phyloP scores from a whole-genome alignment of 2,888 invertebrate species.

The Hirtodrosophila trivittata region DNA sequence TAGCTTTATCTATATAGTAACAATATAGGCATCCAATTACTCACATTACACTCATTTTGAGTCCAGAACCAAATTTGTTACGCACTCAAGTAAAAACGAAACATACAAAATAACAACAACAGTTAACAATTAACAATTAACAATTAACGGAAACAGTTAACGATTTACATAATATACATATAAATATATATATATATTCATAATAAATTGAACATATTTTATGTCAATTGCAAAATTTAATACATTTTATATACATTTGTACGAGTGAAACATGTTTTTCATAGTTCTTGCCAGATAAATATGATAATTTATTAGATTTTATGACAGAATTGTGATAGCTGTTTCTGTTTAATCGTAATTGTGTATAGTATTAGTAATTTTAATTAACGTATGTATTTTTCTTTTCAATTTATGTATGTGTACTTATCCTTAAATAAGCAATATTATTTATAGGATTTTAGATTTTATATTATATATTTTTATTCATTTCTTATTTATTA shows the following conservation, averaged over 20 bases:
- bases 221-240: constrained; percentile 24
- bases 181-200: too few relatives aligned
- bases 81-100: not conserved
- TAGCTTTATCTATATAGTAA: not conserved
- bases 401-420: constrained; percentile 4
- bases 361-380: constrained; percentile 30
- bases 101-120: constrained; percentile 10
- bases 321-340: constrained; percentile 51
- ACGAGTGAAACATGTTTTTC: constrained; percentile 17
- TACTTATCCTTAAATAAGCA: constrained; percentile 24
- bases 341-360: constrained; percentile 37
- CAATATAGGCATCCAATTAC: too few relatives aligned
- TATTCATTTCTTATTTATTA: not conserved
- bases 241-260: constrained; percentile 1
- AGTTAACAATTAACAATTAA: constrained; percentile 40
- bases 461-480: not conserved
- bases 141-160: constrained; percentile 37
- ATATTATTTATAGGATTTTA: constrained; percentile 18
- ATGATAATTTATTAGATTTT: constrained; percentile 26
- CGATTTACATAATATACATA: too few relatives aligned
- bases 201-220: constrained; percentile 11
- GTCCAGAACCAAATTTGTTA: not conserved
- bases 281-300: constrained; percentile 39
- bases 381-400: constrained; percentile 3
- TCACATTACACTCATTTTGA: not conserved